phyloP scores from a whole-genome alignment of 2,888 invertebrate species.

The Clistopyga incitator region DNA sequence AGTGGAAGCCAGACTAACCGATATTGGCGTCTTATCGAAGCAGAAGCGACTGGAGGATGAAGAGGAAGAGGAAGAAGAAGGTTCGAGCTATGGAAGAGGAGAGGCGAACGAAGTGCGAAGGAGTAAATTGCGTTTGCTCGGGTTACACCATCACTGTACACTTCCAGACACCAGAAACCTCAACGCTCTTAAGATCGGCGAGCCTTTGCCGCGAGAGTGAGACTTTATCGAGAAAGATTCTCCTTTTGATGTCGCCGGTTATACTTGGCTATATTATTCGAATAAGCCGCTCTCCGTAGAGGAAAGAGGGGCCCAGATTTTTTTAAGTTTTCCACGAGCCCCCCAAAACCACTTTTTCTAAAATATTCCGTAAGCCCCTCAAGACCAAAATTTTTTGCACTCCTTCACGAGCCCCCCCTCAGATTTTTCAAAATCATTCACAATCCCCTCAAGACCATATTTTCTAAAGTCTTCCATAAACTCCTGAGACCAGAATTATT shows the following conservation, averaged over 20 bases:
- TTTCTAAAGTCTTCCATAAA: no score
- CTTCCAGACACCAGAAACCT: not conserved
- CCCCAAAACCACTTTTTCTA: no score
- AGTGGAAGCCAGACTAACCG: conserved; percentile 51
- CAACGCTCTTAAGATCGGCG: conserved; percentile 5
- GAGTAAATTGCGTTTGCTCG: conserved; percentile 62
- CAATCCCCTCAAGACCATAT: no score
- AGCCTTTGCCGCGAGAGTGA: not conserved
- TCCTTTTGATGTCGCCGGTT: conserved; percentile 31
- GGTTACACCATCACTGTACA: conserved; percentile 39
- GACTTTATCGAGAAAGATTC: not conserved
- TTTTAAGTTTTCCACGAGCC: no score
- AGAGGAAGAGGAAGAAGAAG: not conserved
- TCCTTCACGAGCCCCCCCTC: no score
- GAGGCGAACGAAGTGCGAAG: conserved; percentile 51
- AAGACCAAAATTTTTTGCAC: no score
- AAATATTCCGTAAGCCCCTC: no score
- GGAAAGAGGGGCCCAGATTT: no score
- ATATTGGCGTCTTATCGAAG: conserved; percentile 63
- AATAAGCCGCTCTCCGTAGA: no score
- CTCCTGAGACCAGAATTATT: no score
- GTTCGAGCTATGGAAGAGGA: not conserved
- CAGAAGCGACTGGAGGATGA: conserved; percentile 11
- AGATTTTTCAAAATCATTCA: no score
- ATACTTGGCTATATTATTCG: no score